These are phyloP conservation scores for Stichodactyla mertensii DNA, from an alignment of 64 coral and sea anemone genomes.

Conservation along the genomic window DNA sequence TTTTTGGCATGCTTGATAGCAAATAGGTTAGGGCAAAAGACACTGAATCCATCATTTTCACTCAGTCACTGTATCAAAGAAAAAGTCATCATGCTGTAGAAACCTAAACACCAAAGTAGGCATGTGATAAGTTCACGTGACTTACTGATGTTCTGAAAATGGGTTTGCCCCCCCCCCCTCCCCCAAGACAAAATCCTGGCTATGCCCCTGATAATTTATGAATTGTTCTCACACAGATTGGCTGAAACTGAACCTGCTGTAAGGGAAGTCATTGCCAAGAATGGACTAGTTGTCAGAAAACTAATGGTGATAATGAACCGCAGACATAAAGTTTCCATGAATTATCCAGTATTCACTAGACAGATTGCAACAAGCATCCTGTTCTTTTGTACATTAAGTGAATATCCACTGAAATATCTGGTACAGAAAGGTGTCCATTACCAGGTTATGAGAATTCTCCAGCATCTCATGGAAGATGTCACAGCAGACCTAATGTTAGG, in stretches of 20 bases:
- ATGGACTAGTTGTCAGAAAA: slow-evolving; percentile 1
- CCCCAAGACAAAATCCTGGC: no score
- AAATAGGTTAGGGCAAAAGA: no score
- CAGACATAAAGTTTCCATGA: not conserved
- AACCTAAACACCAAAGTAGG: no score
- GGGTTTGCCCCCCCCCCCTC: no score
- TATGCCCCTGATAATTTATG: no score
- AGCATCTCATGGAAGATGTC: not conserved
- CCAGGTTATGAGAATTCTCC: not conserved
- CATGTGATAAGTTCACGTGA: no score
- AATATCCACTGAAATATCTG: not conserved
- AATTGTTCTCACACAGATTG: not conserved
- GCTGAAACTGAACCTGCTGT: not conserved
- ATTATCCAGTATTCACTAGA: not conserved
- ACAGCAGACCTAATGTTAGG: not conserved
- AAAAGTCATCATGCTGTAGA: no score
- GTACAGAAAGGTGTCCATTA: slow-evolving; percentile 16
- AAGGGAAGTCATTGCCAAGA: not conserved
- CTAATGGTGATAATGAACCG: not conserved
- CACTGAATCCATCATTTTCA: no score
- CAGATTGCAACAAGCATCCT: not conserved
- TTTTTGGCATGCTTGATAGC: no score
- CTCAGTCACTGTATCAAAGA: no score
- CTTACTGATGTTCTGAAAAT: no score
- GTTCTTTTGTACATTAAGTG: not conserved